Evolutionary conservation across 1,140 invertebrate genomes (phyloP), one percentile per base, ranked within the genome.

Genomic region (Ceratosolen solmsi): DNA sequence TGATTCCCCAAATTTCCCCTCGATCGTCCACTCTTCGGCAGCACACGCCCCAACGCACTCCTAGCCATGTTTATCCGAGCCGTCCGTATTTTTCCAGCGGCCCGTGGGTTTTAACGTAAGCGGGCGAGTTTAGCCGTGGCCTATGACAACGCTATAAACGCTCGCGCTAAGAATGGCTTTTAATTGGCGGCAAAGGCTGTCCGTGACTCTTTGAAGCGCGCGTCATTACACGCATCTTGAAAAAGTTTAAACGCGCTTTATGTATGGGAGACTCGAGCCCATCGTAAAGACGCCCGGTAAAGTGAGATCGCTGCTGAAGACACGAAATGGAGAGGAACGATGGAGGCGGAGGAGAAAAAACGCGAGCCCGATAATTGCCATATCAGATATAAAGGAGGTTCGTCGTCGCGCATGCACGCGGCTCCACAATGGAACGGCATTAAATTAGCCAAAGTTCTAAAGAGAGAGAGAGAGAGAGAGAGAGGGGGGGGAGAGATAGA

Each of bases 371-470:
- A 87, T 90, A 90, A 90, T 89, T 90, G 89, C 88, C 89, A 88
- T 89, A 90, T 90, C 87, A 86, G 25, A 80, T 71, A 27, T 30
- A 56, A 71, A 71, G n/a, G 77, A 58, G n/a, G n/a, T n/a, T 60
- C 58, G 63, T 38, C 1, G 49, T 54, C 30, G 73, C 73, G 87
- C 86, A 88, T 87, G 87, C 86, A 87, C 87, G 87, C 82, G 83
- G 87, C 82, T 86, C 76, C 85, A 90, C 88, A 90, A 90, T 91
- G 89, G 89, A 2, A 85, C 87, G 86, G 88, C 88, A 88, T 90
- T 89, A 89, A 89, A 90, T 90, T 86, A 89, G 89, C n/a, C n/a
- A n/a, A n/a, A n/a, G n/a, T n/a, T n/a, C n/a, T n/a, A n/a, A n/a
- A n/a, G n/a, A n/a, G n/a, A n/a, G n/a, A n/a, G n/a, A n/a, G n/a